Conservation (phyloP, 2,888 invertebrate genomes). For the Neelides folsomi region DNA sequence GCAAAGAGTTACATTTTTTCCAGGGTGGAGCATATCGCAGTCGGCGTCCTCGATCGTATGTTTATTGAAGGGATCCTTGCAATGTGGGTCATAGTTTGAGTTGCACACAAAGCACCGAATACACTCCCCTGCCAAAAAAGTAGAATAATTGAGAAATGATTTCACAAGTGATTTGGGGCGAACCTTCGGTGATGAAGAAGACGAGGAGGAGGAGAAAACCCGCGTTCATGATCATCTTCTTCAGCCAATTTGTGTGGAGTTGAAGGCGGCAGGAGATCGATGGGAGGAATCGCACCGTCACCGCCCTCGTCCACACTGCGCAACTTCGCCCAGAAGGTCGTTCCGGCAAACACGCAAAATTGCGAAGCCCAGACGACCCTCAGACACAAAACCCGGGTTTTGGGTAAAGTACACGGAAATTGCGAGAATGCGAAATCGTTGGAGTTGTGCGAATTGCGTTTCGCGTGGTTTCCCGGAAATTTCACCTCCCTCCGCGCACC, state of each 20-base stretch:
- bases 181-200: conserved; percentile 9
- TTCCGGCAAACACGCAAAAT: not conserved
- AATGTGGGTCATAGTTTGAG: conserved; percentile 40
- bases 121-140: conserved; percentile 11
- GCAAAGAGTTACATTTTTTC: conserved; percentile 37
- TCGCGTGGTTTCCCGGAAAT: no score
- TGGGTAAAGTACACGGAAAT: no score
- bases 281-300: not conserved
- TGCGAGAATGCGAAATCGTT: no score
- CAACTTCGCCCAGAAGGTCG: not conserved
- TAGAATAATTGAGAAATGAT: not conserved
- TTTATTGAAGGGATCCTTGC: conserved; percentile 41
- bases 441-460: no score
- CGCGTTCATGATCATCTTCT: conserved; percentile 7
- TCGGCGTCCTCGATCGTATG: conserved; percentile 38
- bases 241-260: not conserved
- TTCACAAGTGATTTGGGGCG: conserved; percentile 11
- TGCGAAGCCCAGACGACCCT: no score
- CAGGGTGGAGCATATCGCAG: conserved; percentile 35
- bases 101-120: conserved; percentile 41
- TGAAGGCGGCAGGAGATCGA: conserved; percentile 4
- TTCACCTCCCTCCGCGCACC: no score
- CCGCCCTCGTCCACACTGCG: not conserved
- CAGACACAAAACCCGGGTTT: no score
- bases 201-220: conserved; percentile 7